Evolutionary conservation across 2,797 vertebrate species (phyloP), one percentile per base, ranked within the genome.

Genomic region (Todus mexicanus): DNA sequence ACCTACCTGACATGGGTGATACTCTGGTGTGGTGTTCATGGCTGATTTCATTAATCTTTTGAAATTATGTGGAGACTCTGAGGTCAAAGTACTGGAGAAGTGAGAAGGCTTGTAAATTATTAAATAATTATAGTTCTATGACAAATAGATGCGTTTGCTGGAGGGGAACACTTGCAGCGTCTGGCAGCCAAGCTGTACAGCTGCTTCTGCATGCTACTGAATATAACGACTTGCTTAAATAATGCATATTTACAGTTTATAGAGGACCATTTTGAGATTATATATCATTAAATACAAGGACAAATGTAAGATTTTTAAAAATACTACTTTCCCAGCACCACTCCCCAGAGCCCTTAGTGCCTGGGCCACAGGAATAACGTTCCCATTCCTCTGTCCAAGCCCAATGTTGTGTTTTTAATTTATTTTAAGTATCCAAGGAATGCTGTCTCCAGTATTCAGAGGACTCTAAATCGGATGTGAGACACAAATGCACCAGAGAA

Each of bases 401-500:
- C 87, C 64, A 64, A 2, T 1, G 22, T 83, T 93, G 79, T 97
- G 95, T 94, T 97, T 96, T 95, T 95, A 92, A 96, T 95, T 96
- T 96, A 94, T 93, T 94, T 93, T 94, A 96, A 95, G 92, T 90
- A 94, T 96, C 91, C 97, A 96, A 98, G 97, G 97, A 98, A 98
- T 98, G 94, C 61, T 78, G 85, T 94, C 88, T 97, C 88, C 83
- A 94, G 87, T 76, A 42, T 94, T 90, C 72, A 89, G 97, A 97
- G 97, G 97, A 87, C 98, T 97, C 96, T 97, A 92, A 97, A 96
- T 98, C 96, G 94, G 97, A 98, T 97, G 96, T 92, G 96, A 93
- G 97, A 97, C 97, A 96, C 97, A 97, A 97, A 98, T 95, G 96
- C 97, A 98, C 96, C 94, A 96, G 97, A 95, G 96, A 94, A 96